Conservation (phyloP, 2,888 invertebrate species). For the Chirona hameri region DNA sequence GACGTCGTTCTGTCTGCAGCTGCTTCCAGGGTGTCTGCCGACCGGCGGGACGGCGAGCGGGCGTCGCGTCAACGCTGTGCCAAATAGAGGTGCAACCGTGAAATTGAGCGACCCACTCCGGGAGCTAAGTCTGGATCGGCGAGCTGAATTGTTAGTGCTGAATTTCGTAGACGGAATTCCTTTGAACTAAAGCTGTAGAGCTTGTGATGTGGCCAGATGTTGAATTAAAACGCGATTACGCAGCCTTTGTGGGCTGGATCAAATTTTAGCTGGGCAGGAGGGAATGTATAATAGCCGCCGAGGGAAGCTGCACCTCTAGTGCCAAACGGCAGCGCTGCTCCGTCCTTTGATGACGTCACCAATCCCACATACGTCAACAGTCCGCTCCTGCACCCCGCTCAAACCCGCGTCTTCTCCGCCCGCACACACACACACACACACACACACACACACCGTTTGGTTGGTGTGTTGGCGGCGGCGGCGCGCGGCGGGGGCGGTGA, state of each 20-base stretch:
- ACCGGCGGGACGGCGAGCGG: too few species aligned
- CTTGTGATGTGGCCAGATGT: too few species aligned
- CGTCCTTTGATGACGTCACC: neutral
- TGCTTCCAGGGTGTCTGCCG: neutral
- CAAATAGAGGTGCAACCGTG: neutral
- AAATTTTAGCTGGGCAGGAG: too few species aligned
- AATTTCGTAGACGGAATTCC: too few species aligned
- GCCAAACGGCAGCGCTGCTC: neutral
- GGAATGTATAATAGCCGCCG: too few species aligned
- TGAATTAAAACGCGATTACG: too few species aligned
- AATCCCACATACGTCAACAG: neutral
- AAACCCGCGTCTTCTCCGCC: neutral
- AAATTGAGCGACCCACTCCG: too few species aligned
- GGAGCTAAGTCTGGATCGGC: too few species aligned
- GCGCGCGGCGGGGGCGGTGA: neutral
- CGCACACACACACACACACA: too few species aligned
- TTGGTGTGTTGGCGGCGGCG: neutral
- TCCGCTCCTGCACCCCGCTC: conserved; percentile 1
- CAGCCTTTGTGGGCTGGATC: too few species aligned
- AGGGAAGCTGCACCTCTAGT: neutral
- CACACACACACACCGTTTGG: neutral
- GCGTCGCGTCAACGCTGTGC: neutral
- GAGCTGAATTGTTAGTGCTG: too few species aligned
- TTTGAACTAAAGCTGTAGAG: too few species aligned
- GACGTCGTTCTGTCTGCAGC: neutral